Conservation (phyloP, 2,113 vertebrate species). For the Petromus typicus region DNA sequence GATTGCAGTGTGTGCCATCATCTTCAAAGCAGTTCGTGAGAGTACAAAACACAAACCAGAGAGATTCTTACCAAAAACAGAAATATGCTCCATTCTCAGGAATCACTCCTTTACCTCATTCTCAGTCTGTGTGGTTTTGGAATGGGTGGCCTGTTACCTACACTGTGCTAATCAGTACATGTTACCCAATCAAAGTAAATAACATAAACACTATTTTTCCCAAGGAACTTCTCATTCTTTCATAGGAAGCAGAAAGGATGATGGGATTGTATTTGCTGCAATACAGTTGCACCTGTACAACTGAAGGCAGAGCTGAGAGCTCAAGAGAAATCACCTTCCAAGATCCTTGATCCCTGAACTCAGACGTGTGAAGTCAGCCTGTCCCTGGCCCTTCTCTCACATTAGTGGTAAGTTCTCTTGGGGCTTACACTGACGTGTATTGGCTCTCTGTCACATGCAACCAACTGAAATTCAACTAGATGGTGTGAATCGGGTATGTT, state of each 20-base stretch:
- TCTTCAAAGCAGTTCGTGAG: not conserved
- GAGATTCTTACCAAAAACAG: not conserved
- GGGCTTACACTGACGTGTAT: not conserved
- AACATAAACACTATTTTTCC: not conserved
- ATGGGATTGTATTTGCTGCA: not conserved
- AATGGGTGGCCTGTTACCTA: not conserved
- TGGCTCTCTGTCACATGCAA: not conserved
- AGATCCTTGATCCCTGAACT: not conserved
- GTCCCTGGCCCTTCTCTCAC: not conserved
- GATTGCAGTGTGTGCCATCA: not conserved
- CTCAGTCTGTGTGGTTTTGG: not conserved
- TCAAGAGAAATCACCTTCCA: slow-evolving; percentile 1
- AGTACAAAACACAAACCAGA: not conserved
- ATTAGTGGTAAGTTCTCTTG: not conserved
- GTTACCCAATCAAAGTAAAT: not conserved
- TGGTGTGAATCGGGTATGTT: not conserved
- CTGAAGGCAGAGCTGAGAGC: not conserved
- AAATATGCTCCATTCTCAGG: not conserved
- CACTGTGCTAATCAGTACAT: not conserved
- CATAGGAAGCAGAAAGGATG: not conserved
- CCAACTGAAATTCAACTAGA: not conserved
- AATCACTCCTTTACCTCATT: not conserved
- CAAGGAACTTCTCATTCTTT: not conserved
- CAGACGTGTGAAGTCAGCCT: not conserved
- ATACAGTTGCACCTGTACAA: not conserved